Base-by-base conservation (phyloP, 2,113 vertebrate genomes). In the Ellobius talpinus region DNA sequence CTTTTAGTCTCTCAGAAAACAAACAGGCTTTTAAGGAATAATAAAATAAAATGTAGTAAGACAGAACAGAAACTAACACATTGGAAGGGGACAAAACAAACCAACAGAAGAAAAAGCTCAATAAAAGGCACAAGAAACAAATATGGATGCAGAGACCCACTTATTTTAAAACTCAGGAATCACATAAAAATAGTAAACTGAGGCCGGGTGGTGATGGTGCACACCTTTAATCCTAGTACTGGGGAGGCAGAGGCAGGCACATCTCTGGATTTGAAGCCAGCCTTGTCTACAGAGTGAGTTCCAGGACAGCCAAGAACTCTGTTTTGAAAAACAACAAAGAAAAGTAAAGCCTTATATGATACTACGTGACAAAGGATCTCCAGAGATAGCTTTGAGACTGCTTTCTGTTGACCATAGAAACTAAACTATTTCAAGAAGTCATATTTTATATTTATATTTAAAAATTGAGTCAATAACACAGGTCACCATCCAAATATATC, bases 361-460 rank as follows among this genome's bases (percentile, higher is more conserved):
- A 84, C 11, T 42, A 29, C 42, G n/a, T 42, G n/a, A 63, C 24
- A 84, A 29, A 63, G 7, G 45, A 63, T n/a, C 7, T 84, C 39
- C 26, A 63, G 65, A 42, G 13, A 63, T 63, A 2, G 7, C 4
- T 45, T 63, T 85, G 81, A 65, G 58, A 65, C 45, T 45, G 8
- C 17, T 85, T 85, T 63, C 26, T 45, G 13, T 65, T 45, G 14
- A 26, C 29, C 61, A 16, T 10, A 63, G 13, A 65, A 65, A 45
- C 26, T 10, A 50, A 78, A 81, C 31, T 65, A 61, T 78, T 91
- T 94, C 8, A 81, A 5, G 58, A 87, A 90, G 33, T 14, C 70
- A 29, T 79, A 89, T 73, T 92, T 50, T 76, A 7, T 76, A 81
- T 85, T 96, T 89, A 58, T 21, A 58, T 21, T 68, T 90, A 93